These are phyloP conservation scores for Trichoplusia ni DNA, from an alignment of 1,140 invertebrate species.

Conservation along the genomic window DNA sequence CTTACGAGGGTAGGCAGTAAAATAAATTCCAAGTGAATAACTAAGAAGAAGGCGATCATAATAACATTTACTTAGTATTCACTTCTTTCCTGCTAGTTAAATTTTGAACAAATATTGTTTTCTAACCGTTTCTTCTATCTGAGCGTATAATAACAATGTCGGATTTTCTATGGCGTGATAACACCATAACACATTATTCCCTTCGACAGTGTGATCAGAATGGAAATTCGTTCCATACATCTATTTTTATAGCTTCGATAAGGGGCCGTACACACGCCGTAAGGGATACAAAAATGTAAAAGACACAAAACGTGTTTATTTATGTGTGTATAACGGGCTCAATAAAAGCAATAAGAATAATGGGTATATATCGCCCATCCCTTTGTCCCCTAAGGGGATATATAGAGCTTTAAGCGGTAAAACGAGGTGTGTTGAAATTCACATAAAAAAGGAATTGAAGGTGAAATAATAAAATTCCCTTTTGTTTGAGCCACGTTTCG, in stretches of 20 bases:
- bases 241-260: conserved; percentile 23
- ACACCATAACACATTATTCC: conserved; percentile 3
- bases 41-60: too few relatives aligned
- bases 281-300: conserved; percentile 17
- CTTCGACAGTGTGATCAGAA: conserved; percentile 5
- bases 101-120: too few relatives aligned
- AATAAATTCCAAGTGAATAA: too few relatives aligned
- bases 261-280: neutral
- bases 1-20: neutral
- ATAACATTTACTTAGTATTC: too few relatives aligned
- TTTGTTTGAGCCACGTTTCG: too few relatives aligned
- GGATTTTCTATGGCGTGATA: neutral
- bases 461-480: neutral
- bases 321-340: conserved; percentile 14
- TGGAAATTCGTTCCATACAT: conserved; percentile 9
- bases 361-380: conserved; percentile 1
- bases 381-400: neutral
- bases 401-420: neutral
- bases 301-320: conserved; percentile 14
- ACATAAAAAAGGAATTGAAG: neutral
- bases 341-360: conserved; percentile 9
- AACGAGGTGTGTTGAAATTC: neutral
- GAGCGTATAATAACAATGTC: neutral
- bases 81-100: too few relatives aligned
- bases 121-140: too few relatives aligned